Base-by-base conservation (phyloP, 2,113 vertebrate genomes). In the Monopterus albus region DNA sequence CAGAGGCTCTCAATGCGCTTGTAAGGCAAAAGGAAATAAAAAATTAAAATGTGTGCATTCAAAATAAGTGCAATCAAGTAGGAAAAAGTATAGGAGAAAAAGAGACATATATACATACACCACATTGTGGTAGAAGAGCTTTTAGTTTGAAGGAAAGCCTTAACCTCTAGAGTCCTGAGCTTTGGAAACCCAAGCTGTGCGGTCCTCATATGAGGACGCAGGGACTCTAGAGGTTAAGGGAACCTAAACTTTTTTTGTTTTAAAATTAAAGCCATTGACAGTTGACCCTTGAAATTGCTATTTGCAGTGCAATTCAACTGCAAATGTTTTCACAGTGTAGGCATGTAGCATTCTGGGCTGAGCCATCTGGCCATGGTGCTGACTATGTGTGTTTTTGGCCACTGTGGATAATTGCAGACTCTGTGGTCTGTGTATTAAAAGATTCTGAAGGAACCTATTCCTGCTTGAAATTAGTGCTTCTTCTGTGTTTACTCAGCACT, bases 361-460 rank as follows among this genome's bases (percentile, higher is more conserved):
- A 58, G 33, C 71, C 66, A 78, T 78, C 53, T 12, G 31, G 35
- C 31, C 39, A 29, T 1, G 2, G 23, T 63, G 59, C 65, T 83
- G 72, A 45, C 25, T 26, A 7, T 2, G 29, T 68, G 35, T 72
- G 17, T 70, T 65, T 58, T 75, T 63, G 45, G 39, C 51, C 46
- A 25, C 36, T 35, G 26, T 17, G 3, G 15, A 56, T 58, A 28
- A 13, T 50, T 26, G 1, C 23, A 46, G 12, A 10, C 69, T 69
- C 31, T 47, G 35, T 66, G 33, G 20, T 17, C 60, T 56, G 40
- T n/a, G 20, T 56, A 26, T 46, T 63, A 33, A 79, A 66, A 7
- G 10, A 57, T 3, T n/a, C 40, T 35, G 26, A 59, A 58, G 60
- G 35, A 71, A 60, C 38, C 7, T 64, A 6, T 11, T 66, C 4